These are phyloP conservation scores for Drosophila malerkotliana DNA, from an alignment of 1,140 invertebrate species.

Conservation along the genomic window DNA sequence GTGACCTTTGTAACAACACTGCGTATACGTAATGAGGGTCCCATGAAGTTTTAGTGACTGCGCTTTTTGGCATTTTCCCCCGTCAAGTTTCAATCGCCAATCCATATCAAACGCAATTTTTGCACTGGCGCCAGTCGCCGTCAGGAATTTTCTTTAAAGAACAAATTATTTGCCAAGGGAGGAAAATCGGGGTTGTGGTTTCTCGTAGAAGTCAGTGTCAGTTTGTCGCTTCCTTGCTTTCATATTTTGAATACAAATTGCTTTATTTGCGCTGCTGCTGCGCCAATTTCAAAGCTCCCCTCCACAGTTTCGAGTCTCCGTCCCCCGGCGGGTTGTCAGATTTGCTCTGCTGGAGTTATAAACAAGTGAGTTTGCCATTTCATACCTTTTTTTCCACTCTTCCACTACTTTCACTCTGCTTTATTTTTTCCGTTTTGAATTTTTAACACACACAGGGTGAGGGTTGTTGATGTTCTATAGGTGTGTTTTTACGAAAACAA, in stretches of 20 bases:
- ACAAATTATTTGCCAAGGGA: constrained; percentile 42
- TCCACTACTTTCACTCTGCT: constrained; percentile 25
- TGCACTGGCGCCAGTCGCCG: constrained; percentile 61
- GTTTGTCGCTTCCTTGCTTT: constrained; percentile 69
- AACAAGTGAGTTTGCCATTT: constrained; percentile 73
- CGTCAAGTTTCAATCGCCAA: constrained; percentile 22
- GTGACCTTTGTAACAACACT: constrained; percentile 12
- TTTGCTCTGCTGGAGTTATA: constrained; percentile 70
- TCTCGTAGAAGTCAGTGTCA: constrained; percentile 44
- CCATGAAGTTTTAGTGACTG: constrained; percentile 30
- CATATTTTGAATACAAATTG: constrained; percentile 84
- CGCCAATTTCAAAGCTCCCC: constrained; percentile 59
- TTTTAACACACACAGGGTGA: constrained; percentile 53
- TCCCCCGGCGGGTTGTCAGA: constrained; percentile 53
- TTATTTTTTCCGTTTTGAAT: constrained; percentile 56
- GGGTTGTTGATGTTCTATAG: constrained; percentile 59
- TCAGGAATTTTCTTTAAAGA: constrained; percentile 50
- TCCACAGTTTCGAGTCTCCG: not conserved
- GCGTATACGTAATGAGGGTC: constrained; percentile 50
- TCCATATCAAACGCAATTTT: constrained; percentile 46
- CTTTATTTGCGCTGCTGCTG: constrained; percentile 83
- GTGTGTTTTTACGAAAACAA: constrained; percentile 58
- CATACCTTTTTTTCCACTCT: constrained; percentile 53
- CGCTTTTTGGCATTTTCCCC: constrained; percentile 11
- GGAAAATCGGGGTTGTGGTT: constrained; percentile 15